Percentiles rank a stretch among this genome's conserved stretches.
Evolutionary conservation across 2,797 vertebrate species (phyloP).

Genomic region (Enteromius radiatus): DNA sequence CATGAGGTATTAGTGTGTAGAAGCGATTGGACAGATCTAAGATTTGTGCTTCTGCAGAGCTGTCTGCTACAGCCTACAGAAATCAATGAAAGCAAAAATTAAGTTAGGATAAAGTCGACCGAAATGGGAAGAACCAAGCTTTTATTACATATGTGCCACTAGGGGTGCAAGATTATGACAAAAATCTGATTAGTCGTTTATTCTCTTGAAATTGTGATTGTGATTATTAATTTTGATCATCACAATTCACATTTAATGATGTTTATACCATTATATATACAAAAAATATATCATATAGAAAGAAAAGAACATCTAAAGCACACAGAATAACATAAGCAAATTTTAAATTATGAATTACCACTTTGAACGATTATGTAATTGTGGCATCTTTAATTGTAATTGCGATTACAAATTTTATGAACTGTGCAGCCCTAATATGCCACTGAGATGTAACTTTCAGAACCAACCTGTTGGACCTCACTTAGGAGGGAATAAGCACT

Average conservation of each 20-base stretch:
- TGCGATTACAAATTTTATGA: no score
- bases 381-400: no score
- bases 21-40: constrained; percentile 98
- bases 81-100: background rate
- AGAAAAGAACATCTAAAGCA: no score
- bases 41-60: constrained; percentile 84
- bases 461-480: constrained; percentile 92
- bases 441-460: background rate
- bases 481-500: constrained; percentile 93
- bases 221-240: no score
- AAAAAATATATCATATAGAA: background rate
- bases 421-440: background rate
- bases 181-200: no score
- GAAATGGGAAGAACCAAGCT: background rate
- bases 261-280: no score
- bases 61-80: constrained; percentile 86
- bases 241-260: no score
- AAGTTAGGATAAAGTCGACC: background rate
- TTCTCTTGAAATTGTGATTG: no score
- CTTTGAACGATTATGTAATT: no score
- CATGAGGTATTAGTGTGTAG: constrained; percentile 97
- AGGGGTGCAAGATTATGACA: no score
- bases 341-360: no score
- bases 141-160: background rate
- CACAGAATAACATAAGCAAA: no score